Base-by-base conservation (phyloP, 2,113 vertebrate genomes). In the Nettapus auritus region DNA sequence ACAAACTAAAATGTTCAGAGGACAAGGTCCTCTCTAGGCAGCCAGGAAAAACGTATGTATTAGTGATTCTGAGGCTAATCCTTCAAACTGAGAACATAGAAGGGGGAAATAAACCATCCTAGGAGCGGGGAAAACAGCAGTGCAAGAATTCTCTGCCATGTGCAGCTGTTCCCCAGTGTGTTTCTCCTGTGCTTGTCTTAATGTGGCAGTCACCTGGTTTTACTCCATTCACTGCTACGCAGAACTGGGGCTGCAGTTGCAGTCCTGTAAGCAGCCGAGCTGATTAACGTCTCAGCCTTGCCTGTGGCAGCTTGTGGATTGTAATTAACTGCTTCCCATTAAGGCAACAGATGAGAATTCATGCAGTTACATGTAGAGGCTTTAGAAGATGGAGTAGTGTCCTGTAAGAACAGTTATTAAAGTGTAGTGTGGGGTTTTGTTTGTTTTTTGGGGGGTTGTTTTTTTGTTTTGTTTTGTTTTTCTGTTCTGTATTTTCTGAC, bases 271-370 rank as follows among this genome's bases (percentile, higher is more conserved):
- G n/a, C 82, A 63, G 46, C 60, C 5, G 18, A 77, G 81, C 69
- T 42, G 60, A 75, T 82, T 44, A 66, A 84, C 46, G 60, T 19
- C 74, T 92, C 69, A 87, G n/a, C 69, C 66, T 81, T 89, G 84
- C 81, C 84, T 84, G 56, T 86, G 69, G 93, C 89, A 87, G 74
- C 76, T 85, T 87, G 60, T 82, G 78, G 69, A 10, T 71, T 55
- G 81, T 85, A 94, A 91, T 95, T 94, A 96, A 82, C 84, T 34
- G 56, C 57, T 80, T 94, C 62, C 66, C 77, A 73, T 90, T 95
- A 92, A 80, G 82, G 28, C 78, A 95, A 7, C 42, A 82, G 84
- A 87, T 60, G 92, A 94, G 80, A 91, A 87, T 68, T 93, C 78
- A 42, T 63, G 56, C 93, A 87, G 70, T 89, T 94, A 89, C 93